Conservation (phyloP, 1,140 invertebrate genomes). For the Scaptomyza graminum region DNA sequence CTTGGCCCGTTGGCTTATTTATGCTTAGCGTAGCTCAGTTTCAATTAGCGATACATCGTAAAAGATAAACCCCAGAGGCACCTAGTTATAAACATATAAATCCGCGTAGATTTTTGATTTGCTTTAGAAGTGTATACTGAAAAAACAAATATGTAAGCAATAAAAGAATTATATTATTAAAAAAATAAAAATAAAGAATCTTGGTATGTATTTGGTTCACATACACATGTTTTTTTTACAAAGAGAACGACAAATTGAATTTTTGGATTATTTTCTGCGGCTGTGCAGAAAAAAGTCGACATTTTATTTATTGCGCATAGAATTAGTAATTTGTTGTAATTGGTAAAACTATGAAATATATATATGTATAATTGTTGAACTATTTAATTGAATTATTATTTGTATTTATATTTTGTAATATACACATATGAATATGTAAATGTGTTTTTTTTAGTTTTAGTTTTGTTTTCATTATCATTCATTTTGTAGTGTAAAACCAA, state of each 20-base stretch:
- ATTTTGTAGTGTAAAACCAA: conserved; percentile 48
- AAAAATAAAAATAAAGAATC: background rate
- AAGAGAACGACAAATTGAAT: background rate
- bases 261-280: conserved; percentile 56
- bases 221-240: background rate
- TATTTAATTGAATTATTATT: conserved; percentile 71
- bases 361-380: conserved; percentile 79
- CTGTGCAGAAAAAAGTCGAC: conserved; percentile 52
- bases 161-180: background rate
- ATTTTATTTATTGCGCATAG: conserved; percentile 78
- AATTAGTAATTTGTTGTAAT: conserved; percentile 77
- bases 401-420: conserved; percentile 57
- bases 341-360: conserved; percentile 73
- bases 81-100: conserved; percentile 30
- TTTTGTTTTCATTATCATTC: conserved; percentile 19
- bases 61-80: conserved; percentile 47
- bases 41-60: conserved; percentile 19
- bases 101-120: conserved; percentile 44
- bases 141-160: conserved; percentile 43
- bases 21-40: conserved; percentile 47
- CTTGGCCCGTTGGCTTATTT: conserved; percentile 64
- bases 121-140: conserved; percentile 44
- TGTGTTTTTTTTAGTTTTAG: conserved; percentile 41
- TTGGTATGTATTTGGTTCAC: too few relatives aligned
- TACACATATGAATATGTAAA: conserved; percentile 55